Evolutionary conservation across 2,797 vertebrate species (phyloP).

Genomic region (Rhinogobio ventralis): DNA sequence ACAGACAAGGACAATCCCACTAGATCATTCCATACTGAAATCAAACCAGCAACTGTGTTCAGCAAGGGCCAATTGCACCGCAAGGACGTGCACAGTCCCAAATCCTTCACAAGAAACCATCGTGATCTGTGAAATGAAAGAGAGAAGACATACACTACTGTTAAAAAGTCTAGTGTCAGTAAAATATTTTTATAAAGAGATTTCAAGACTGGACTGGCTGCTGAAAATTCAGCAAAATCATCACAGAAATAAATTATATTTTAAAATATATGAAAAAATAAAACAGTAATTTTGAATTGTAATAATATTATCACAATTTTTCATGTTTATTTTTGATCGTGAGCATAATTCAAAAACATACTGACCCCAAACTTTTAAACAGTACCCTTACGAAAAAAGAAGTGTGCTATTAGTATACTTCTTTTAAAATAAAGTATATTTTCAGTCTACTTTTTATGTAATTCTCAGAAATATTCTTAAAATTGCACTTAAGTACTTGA

Average conservation of each 20-base stretch:
- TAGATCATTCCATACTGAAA: neutral
- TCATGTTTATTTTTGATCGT: too few relatives aligned
- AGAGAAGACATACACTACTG: neutral
- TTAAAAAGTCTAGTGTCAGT: neutral
- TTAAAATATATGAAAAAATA: neutral
- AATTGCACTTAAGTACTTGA: too few relatives aligned
- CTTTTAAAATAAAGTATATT: too few relatives aligned
- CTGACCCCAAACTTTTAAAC: too few relatives aligned
- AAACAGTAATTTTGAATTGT: neutral
- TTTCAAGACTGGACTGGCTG: too few relatives aligned
- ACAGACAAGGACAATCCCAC: conserved; percentile 10
- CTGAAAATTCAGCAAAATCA: neutral
- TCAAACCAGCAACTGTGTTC: neutral
- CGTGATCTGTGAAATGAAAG: neutral
- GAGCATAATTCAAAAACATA: too few relatives aligned
- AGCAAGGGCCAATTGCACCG: neutral
- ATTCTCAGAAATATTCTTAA: too few relatives aligned
- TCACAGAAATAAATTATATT: neutral
- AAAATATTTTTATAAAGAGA: neutral
- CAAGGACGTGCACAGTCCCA: neutral
- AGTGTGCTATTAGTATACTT: too few relatives aligned
- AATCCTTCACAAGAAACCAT: neutral
- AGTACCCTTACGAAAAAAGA: too few relatives aligned
- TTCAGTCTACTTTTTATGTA: too few relatives aligned
- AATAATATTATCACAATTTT: neutral